A percentile compares a stretch with the other conserved stretches of the same genome.
These are phyloP conservation scores for Volucella inanis DNA, from an alignment of 2,888 invertebrate genomes.

Conservation along the genomic window DNA sequence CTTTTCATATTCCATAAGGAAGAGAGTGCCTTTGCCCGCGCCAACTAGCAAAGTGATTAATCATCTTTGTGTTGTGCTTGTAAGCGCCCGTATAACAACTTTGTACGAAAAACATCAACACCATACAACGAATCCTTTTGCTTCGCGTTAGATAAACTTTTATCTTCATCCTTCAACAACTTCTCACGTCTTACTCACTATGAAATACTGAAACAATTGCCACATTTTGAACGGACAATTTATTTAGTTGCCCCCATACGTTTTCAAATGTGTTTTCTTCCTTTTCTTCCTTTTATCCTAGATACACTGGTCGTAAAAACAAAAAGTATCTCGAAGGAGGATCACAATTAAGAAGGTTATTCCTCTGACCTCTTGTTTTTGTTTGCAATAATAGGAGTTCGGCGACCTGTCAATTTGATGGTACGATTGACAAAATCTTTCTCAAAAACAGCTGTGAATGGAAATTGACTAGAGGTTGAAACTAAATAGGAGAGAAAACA, in stretches of 20 bases:
- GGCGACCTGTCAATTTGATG: not conserved
- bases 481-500: too few relatives aligned
- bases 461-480: not conserved
- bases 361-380: not conserved
- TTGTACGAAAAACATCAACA: not conserved
- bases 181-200: not conserved
- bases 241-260: slow-evolving; percentile 41
- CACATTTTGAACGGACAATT: slow-evolving; percentile 38
- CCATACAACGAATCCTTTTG: slow-evolving; percentile 33
- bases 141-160: slow-evolving; percentile 41
- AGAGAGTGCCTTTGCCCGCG: not conserved
- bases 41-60: slow-evolving; percentile 49
- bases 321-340: slow-evolving; percentile 22
- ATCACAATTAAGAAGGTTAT: too few relatives aligned
- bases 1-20: not conserved
- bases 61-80: slow-evolving; percentile 35
- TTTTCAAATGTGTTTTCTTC: slow-evolving; percentile 50
- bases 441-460: not conserved
- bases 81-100: too few relatives aligned
- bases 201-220: slow-evolving; percentile 19
- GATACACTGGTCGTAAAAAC: slow-evolving; percentile 14
- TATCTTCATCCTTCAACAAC: too few relatives aligned
- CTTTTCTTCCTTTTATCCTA: slow-evolving; percentile 11
- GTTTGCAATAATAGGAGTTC: slow-evolving; percentile 1
- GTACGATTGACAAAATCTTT: not conserved